Percentiles rank a stretch among this genome's conserved stretches.
phyloP scores from a whole-genome alignment of 2,797 vertebrate species.

The Orestias chungarensis region DNA sequence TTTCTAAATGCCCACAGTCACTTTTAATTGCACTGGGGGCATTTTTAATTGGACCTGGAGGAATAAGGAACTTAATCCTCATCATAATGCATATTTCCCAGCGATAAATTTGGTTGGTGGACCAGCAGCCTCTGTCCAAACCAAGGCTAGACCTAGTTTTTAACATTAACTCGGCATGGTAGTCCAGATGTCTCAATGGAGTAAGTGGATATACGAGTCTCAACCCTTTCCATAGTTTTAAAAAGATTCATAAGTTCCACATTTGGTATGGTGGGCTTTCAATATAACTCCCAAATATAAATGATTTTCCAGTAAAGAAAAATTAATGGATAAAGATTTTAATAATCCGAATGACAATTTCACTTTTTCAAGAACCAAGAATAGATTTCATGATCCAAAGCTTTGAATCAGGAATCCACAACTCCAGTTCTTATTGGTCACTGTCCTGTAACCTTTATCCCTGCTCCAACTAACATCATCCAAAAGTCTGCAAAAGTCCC shows the following conservation, averaged over 20 bases:
- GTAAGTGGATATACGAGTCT: not conserved
- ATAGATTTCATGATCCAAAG: not conserved
- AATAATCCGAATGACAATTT: no score
- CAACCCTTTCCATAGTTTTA: not conserved
- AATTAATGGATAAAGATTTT: no score
- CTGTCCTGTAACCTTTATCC: not conserved
- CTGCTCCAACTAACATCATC: not conserved
- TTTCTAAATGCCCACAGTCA: conserved; percentile 87
- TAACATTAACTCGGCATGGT: not conserved
- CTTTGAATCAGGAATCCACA: not conserved
- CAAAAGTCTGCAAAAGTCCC: not conserved
- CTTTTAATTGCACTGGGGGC: conserved; percentile 86
- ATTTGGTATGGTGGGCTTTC: not conserved
- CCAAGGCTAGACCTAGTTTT: not conserved
- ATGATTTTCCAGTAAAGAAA: not conserved
- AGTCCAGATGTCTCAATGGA: not conserved
- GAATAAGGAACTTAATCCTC: conserved; percentile 67
- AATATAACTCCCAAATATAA: no score
- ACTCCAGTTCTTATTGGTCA: not conserved
- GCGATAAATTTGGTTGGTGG: conserved; percentile 30
- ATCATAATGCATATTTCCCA: conserved; percentile 57
- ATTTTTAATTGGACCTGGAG: conserved; percentile 88
- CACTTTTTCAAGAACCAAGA: not conserved
- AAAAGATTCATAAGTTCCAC: not conserved
- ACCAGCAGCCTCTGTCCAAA: not conserved